Evolutionary conservation across 2,888 invertebrate genomes (phyloP), one percentile per base, ranked within the genome.

Genomic region (Chromoteleia sp.): DNA sequence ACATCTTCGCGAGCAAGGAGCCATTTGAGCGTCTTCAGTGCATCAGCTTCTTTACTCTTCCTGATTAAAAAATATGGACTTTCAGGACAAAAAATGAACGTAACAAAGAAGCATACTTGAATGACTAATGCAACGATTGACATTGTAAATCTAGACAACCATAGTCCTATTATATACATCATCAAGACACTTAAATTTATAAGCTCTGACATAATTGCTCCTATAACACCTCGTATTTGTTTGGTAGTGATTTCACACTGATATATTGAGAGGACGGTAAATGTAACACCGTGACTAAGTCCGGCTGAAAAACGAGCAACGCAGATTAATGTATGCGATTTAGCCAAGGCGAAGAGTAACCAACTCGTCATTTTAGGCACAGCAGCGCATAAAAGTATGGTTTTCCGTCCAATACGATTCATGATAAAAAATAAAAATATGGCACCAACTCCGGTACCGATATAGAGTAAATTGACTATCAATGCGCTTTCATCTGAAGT

Each of bases 1-100:
- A 92, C 90, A 82, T 91, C 83, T 0, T 91, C 88, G 10, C 89
- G 87, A 0, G 87, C 88, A n/a, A 92, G 71, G 0, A 89, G 84
- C 91, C 91, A 92, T 21, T 89, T 78, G 0, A 82, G 48, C 1
- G 68, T 68, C 10, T 36, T 52, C 12, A 52, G 48, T 8, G 83
- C 82, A 0, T 75, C 59, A 2, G 14, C n/a, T 14, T 61, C 48
- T 30, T 21, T 52, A 15, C 82, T 84, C 10, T 74, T 75, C 0
- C 74, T 30, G 0, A 84, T 39, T 12, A 80, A 36, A 48, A 43
- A 84, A 33, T 82, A 81, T 0, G 80, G 77, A 59, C 82, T 81
- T 25, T 84, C 82, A 0, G 82, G 74, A 10, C 77, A 74, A 12
- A 67, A 75, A 0, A 79, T 0, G 17, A 83, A 82, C 0, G 67